phyloP scores from a whole-genome alignment of 2,888 invertebrate species.

The Scrobipalpa atriplicella region DNA sequence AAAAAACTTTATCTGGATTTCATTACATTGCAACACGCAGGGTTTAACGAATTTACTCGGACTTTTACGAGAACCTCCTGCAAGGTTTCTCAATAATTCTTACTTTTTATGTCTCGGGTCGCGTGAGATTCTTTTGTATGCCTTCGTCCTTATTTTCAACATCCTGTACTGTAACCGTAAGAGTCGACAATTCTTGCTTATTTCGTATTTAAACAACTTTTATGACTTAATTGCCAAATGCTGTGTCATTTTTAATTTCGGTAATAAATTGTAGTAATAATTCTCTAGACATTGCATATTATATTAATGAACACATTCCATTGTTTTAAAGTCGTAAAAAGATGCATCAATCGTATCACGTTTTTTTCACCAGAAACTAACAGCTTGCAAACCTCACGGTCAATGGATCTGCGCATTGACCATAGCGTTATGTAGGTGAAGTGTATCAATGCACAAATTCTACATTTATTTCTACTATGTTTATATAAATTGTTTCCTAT shows the following conservation, averaged over 20 bases:
- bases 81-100: slow-evolving; percentile 21
- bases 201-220: neutral
- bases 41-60: slow-evolving; percentile 23
- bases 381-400: slow-evolving; percentile 2
- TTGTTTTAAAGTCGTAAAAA: neutral
- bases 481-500: too few relatives aligned
- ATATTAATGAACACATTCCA: neutral
- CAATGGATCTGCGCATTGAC: neutral
- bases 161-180: slow-evolving; percentile 4
- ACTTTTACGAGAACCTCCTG: slow-evolving; percentile 24
- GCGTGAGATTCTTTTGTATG: slow-evolving; percentile 15
- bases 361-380: neutral
- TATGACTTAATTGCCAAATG: neutral
- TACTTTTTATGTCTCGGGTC: slow-evolving; percentile 19
- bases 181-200: neutral
- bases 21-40: slow-evolving; percentile 25
- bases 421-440: neutral
- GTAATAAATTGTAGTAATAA: neutral
- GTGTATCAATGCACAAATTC: neutral
- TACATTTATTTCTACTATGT: too few relatives aligned
- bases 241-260: neutral
- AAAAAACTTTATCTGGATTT: slow-evolving; percentile 22
- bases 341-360: neutral
- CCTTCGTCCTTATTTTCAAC: slow-evolving; percentile 14
- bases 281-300: neutral